Conservation (phyloP, 2,113 vertebrate species). For the Siphamia tubifer region DNA sequence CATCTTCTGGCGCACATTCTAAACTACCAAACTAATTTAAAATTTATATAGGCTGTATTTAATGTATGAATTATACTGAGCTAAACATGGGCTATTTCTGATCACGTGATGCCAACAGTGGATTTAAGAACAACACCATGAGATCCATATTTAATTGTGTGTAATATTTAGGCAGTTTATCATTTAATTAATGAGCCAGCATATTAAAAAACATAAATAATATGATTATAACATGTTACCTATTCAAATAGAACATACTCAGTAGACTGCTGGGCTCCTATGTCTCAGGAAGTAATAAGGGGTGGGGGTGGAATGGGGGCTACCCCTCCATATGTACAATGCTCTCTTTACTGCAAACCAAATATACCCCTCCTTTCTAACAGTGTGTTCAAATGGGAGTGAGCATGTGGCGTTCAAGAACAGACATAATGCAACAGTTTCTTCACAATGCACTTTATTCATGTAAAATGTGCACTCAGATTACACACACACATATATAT, state of each 20-base stretch:
- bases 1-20: slow-evolving; percentile 57
- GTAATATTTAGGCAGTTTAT: background rate
- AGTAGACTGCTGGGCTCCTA: slow-evolving; percentile 9
- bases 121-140: too few relatives aligned
- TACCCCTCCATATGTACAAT: slow-evolving; percentile 56
- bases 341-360: slow-evolving; percentile 69
- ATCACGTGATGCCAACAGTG: too few relatives aligned
- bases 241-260: background rate
- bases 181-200: too few relatives aligned
- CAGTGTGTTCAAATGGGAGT: background rate
- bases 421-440: background rate
- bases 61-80: background rate
- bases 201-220: background rate
- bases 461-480: slow-evolving; percentile 1
- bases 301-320: slow-evolving; percentile 14
- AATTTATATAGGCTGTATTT: background rate
- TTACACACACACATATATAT: too few relatives aligned
- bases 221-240: background rate
- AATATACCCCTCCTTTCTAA: slow-evolving; percentile 42
- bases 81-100: background rate
- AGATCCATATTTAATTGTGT: background rate
- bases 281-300: slow-evolving; percentile 61
- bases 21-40: slow-evolving; percentile 30
- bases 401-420: background rate
- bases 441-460: slow-evolving; percentile 41